Evolutionary conservation across 1,140 invertebrate species (phyloP).

Genomic region (Meloidogyne hapla): DNA sequence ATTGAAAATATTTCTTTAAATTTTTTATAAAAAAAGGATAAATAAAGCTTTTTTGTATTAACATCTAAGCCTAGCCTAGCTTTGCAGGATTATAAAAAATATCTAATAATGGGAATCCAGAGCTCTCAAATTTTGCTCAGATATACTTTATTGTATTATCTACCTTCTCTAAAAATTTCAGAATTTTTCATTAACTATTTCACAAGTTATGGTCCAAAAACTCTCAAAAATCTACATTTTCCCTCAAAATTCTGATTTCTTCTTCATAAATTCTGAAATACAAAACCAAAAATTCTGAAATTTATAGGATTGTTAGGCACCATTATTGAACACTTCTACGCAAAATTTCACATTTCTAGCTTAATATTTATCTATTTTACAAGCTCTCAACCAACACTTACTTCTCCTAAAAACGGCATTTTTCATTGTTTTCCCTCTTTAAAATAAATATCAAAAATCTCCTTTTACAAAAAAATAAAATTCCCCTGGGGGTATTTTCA

Average conservation of each 20-base stretch:
- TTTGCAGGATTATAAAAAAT: too few relatives aligned
- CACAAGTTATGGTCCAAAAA: background rate
- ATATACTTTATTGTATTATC: background rate
- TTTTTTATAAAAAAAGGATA: background rate
- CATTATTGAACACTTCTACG: background rate
- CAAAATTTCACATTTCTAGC: background rate
- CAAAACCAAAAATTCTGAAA: background rate
- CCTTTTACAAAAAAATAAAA: background rate
- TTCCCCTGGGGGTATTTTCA: background rate
- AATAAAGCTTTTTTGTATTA: too few relatives aligned
- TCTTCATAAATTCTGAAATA: background rate
- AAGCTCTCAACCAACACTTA: background rate
- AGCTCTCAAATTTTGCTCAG: background rate
- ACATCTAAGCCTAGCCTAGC: too few relatives aligned
- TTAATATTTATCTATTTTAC: background rate
- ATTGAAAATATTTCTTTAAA: background rate
- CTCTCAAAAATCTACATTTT: background rate
- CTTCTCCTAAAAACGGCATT: background rate
- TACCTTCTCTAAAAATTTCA: background rate
- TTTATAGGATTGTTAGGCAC: background rate
- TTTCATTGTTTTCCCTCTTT: background rate
- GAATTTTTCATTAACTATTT: background rate
- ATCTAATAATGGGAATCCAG: background rate
- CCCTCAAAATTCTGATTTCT: background rate
- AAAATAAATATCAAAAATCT: background rate